A percentile compares a stretch with the other conserved stretches of the same genome.
phyloP scores from a whole-genome alignment of 1,140 invertebrate genomes.

The Cyclina sinensis region DNA sequence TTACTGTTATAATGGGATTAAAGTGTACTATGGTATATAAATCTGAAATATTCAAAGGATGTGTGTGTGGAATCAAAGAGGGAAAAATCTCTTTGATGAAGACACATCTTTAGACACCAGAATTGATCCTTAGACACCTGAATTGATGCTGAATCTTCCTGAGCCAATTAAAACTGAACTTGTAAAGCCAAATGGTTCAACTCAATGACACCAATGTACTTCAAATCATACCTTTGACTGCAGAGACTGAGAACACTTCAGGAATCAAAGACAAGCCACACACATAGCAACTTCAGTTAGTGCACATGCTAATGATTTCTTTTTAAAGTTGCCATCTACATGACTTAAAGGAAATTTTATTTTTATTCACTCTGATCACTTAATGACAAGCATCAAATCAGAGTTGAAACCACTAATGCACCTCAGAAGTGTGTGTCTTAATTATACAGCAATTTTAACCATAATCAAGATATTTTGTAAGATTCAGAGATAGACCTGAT shows the following conservation, averaged over 20 bases:
- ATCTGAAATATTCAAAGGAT: neutral
- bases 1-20: slow-evolving; percentile 14
- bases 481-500: too few relatives aligned
- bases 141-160: neutral
- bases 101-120: neutral
- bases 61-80: slow-evolving; percentile 1
- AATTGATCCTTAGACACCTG: neutral
- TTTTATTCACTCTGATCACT: too few relatives aligned
- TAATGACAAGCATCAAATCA: too few relatives aligned
- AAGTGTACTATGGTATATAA: neutral
- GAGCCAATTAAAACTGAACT: neutral
- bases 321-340: too few relatives aligned
- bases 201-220: neutral
- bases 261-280: neutral
- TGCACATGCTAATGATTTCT: too few relatives aligned
- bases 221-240: neutral
- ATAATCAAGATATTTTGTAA: too few relatives aligned
- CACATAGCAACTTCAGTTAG: too few relatives aligned
- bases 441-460: too few relatives aligned
- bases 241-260: neutral
- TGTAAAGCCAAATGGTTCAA: neutral
- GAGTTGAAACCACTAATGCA: too few relatives aligned
- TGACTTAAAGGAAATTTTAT: too few relatives aligned
- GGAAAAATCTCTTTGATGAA: neutral
- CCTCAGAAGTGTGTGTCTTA: too few relatives aligned